Percentiles rank a stretch among this genome's conserved stretches.
Evolutionary conservation across 2,888 invertebrate species (phyloP).

Genomic region (Nipponacmea schrenckii): DNA sequence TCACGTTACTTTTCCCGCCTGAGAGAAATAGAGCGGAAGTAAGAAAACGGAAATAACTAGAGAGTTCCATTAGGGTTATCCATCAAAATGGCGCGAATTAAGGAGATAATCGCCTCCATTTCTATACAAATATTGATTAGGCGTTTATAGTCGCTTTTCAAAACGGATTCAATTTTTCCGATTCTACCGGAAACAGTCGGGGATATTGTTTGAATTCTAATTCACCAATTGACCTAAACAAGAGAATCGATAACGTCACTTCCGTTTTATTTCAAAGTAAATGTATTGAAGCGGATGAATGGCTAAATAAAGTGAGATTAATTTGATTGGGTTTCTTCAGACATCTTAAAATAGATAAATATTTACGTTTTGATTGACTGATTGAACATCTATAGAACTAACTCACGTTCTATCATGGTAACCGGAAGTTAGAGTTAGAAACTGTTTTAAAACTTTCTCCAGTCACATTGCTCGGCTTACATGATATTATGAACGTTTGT

Average conservation of each 20-base stretch:
- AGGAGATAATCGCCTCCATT: slow-evolving; percentile 6
- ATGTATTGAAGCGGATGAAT: slow-evolving; percentile 16
- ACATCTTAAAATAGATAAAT: slow-evolving; percentile 18
- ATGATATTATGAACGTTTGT: too few species aligned
- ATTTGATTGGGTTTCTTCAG: slow-evolving; percentile 16
- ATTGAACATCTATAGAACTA: slow-evolving; percentile 12
- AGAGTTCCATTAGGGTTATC: slow-evolving; percentile 46
- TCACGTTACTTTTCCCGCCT: slow-evolving; percentile 23
- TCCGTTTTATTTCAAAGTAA: neutral
- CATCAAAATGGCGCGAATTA: slow-evolving; percentile 10
- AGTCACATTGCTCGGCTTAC: too few species aligned
- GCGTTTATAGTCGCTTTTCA: neutral
- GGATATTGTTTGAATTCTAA: slow-evolving; percentile 7
- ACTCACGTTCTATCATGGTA: too few species aligned
- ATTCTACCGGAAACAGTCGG: neutral
- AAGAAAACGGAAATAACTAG: slow-evolving; percentile 44
- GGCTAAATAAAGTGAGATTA: slow-evolving; percentile 18
- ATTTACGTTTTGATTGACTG: slow-evolving; percentile 26
- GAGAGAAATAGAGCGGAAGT: slow-evolving; percentile 35
- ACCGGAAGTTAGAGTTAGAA: too few species aligned
- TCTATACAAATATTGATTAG: neutral
- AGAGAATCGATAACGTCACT: slow-evolving; percentile 6
- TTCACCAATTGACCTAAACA: slow-evolving; percentile 7
- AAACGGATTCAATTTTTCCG: slow-evolving; percentile 1
- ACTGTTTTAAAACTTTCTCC: too few species aligned